Conservation (phyloP, 2,888 invertebrate species). For the Brachylomia viminalis region DNA sequence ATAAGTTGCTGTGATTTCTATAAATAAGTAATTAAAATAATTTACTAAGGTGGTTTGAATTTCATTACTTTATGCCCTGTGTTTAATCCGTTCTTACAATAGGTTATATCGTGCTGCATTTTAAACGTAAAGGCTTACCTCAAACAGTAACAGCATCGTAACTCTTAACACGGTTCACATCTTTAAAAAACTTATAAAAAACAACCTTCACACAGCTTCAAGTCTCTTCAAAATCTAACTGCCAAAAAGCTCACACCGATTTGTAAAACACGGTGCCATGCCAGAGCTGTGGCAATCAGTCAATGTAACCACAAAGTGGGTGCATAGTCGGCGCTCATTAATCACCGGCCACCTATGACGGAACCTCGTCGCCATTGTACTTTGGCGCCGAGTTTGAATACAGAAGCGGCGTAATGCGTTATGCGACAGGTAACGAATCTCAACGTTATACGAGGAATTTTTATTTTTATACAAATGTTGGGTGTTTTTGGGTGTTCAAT, state of each 20-base stretch:
- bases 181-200: not conserved
- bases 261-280: slow-evolving; percentile 52
- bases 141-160: too few relatives aligned
- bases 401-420: slow-evolving; percentile 58
- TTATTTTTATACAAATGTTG: slow-evolving; percentile 38
- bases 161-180: too few relatives aligned
- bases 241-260: slow-evolving; percentile 39
- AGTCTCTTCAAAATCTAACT: slow-evolving; percentile 28
- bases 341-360: slow-evolving; percentile 76
- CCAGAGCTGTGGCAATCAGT: slow-evolving; percentile 56
- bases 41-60: too few relatives aligned
- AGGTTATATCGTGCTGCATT: not conserved
- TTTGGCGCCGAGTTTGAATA: slow-evolving; percentile 66
- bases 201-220: not conserved
- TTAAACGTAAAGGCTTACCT: not conserved
- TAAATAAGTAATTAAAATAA: too few relatives aligned
- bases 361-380: slow-evolving; percentile 75
- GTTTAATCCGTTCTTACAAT: too few relatives aligned
- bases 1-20: too few relatives aligned
- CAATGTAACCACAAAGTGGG: slow-evolving; percentile 59
- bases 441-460: slow-evolving; percentile 60
- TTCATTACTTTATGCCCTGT: too few relatives aligned
- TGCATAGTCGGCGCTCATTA: slow-evolving; percentile 70
- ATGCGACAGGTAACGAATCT: slow-evolving; percentile 74
- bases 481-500: not conserved